Evolutionary conservation across 1,140 invertebrate genomes (phyloP).

Genomic region (Drosophila trapezifrons): DNA sequence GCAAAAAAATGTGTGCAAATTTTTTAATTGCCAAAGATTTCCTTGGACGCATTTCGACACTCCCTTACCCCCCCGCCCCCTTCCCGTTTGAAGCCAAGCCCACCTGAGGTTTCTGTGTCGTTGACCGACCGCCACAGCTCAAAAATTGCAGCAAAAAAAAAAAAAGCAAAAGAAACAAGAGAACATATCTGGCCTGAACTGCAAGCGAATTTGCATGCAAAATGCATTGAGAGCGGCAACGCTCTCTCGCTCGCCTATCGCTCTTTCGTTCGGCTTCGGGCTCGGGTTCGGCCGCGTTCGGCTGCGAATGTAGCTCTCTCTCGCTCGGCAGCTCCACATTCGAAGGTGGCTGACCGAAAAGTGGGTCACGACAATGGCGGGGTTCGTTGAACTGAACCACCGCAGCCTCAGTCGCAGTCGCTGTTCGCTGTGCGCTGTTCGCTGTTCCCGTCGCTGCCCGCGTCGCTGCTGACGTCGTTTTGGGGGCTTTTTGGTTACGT

Average conservation of each 20-base stretch:
- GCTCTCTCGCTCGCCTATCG: constrained; percentile 26
- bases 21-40: constrained; percentile 75
- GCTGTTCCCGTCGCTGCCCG: constrained; percentile 6
- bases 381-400: constrained; percentile 84
- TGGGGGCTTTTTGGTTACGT: constrained; percentile 73
- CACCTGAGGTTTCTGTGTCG: constrained; percentile 83
- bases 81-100: constrained; percentile 80
- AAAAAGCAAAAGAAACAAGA: constrained; percentile 13
- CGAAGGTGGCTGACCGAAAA: constrained; percentile 84
- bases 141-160: constrained; percentile 46
- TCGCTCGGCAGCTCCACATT: constrained; percentile 77
- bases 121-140: constrained; percentile 81
- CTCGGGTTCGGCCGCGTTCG: constrained; percentile 8
- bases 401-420: constrained; percentile 59
- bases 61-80: constrained; percentile 15
- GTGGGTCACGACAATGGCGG: constrained; percentile 84
- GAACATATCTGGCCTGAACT: constrained; percentile 38
- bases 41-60: constrained; percentile 75
- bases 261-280: constrained; percentile 17
- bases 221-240: constrained; percentile 62
- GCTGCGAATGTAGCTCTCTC: constrained; percentile 24
- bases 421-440: constrained; percentile 36
- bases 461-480: constrained; percentile 49
- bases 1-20: constrained; percentile 18
- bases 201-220: constrained; percentile 77